Evolutionary conservation across 2,113 vertebrate genomes (phyloP), one percentile per base, ranked within the genome.

Genomic region (Syngnathus floridae): DNA sequence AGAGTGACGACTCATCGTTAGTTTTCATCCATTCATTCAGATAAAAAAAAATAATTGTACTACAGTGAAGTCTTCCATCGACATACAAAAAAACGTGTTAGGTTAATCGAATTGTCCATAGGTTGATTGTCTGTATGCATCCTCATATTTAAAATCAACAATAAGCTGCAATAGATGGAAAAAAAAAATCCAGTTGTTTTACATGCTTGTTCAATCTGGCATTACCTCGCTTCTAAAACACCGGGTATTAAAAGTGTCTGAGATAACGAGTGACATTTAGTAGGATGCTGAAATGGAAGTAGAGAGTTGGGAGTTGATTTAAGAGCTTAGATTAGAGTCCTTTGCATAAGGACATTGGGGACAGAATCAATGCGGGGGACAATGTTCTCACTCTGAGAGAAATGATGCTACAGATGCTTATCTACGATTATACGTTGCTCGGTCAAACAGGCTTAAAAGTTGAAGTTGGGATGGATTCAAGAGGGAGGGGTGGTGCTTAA

Each of bases 321-420:
- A 69, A 64, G 46, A 77, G 76, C 78, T 82, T 77, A 77, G 78
- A 70, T 79, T 70, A 80, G 73, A 40, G 43, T 73, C 57, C 75
- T 84, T 82, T 84, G 74, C 80, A 81, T 81, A 67, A 74, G 79
- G 76, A 85, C 77, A 72, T 70, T 81, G 79, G 55, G 76, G 69
- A 82, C 67, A 72, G 76, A 83, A 85, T 88, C 71, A 7, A 78
- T 82, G 75, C 71, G 26, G 26, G 60, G 68, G 58, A 16, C 45
- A 3, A 37, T 58, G 57, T 66, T 60, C 64, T 56, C 59, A 41
- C 67, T 62, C 62, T 49, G 19, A 21, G 46, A 70, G 59, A 76
- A 80, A 75, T 73, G 63, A 78, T 62, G 59, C 78, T 69, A 67
- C 59, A n/a, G 67, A 67, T 4, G 10, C 67, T 75, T 43, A 1